Evolutionary conservation across 2,113 vertebrate species (phyloP).

Genomic region (Dendropsophus ebraccatus): DNA sequence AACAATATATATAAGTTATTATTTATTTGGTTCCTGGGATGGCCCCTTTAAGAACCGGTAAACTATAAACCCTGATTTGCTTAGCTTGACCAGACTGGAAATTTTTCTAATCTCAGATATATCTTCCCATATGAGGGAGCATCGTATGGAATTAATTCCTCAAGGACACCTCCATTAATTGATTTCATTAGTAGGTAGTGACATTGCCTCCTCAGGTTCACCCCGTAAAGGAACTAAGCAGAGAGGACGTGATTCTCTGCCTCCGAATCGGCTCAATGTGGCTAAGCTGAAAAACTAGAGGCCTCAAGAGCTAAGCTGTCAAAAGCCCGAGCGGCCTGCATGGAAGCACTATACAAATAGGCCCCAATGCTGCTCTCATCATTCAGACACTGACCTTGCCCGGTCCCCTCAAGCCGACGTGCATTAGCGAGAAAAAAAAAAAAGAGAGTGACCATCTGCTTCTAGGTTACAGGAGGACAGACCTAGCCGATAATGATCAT

Average conservation of each 20-base stretch:
- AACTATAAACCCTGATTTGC: too few relatives aligned
- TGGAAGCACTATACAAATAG: not conserved
- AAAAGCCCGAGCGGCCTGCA: not conserved
- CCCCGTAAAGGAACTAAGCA: not conserved
- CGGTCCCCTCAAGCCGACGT: slow-evolving; percentile 15
- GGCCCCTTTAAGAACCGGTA: too few relatives aligned
- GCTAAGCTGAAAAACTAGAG: slow-evolving; percentile 5
- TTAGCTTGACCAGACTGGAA: too few relatives aligned
- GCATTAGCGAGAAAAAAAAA: slow-evolving; percentile 35
- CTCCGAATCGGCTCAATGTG: not conserved
- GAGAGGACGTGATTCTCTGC: not conserved
- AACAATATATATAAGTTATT: too few relatives aligned
- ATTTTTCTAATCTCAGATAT: not conserved
- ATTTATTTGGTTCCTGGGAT: too few relatives aligned
- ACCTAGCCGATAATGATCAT: slow-evolving; percentile 26
- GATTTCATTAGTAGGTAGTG: not conserved
- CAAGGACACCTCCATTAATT: not conserved
- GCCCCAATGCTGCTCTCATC: not conserved
- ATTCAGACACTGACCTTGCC: slow-evolving; percentile 44
- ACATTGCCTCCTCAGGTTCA: not conserved
- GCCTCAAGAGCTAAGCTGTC: not conserved
- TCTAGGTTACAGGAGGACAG: slow-evolving; percentile 14
- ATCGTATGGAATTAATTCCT: not conserved
- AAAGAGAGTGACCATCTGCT: slow-evolving; percentile 49
- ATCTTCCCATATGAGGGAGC: not conserved